Evolutionary conservation across 1,140 invertebrate species (phyloP), one percentile per base, ranked within the genome.

Genomic region (Globodera rostochiensis): DNA sequence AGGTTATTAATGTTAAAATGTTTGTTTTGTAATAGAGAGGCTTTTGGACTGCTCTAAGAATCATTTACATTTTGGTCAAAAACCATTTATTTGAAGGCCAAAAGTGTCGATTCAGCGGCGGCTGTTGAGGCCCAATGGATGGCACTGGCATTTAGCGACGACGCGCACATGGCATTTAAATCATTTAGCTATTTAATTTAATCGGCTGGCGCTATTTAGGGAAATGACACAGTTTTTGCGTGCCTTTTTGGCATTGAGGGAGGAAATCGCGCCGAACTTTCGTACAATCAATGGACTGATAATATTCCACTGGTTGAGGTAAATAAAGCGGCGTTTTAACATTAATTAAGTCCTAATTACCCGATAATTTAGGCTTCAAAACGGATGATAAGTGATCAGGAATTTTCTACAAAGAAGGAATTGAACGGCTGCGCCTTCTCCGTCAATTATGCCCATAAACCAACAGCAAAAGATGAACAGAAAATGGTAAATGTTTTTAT

Each of bases 211-310:
- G 0, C 25, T 69, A 69, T 64, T 50, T 1, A 78, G 77, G 77
- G 77, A 19, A 78, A 78, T 47, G 77, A 78, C 21, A 64, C 77
- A 4, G 77, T 78, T 45, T 36, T 78, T 53, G 21, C 25, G 46
- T 78, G 77, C 25, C 21, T 78, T 36, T 78, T 78, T 69, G 70
- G 46, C 49, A 71, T 21, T 19, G 57, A 78, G 21, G 70, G 49
- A 15, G 70, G 66, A 70, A 78, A 36, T 64, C 57, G 49, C 6
- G 70, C 50, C 11, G 60, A 78, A 64, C 71, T 78, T 78, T 71
- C 77, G 70, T 78, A 78, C 50, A 78, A 78, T 69, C 49, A 69
- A 69, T 64, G 47, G 49, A 78, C 77, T n/a, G 64, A 78, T 53
- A 78, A 78, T 69, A 78, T 78, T 64, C 57, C 45, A n/a, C 25